Percentiles rank a stretch among this genome's conserved stretches.
Evolutionary conservation across 2,797 vertebrate species (phyloP).

Genomic region (Cephalopachus bancanus): DNA sequence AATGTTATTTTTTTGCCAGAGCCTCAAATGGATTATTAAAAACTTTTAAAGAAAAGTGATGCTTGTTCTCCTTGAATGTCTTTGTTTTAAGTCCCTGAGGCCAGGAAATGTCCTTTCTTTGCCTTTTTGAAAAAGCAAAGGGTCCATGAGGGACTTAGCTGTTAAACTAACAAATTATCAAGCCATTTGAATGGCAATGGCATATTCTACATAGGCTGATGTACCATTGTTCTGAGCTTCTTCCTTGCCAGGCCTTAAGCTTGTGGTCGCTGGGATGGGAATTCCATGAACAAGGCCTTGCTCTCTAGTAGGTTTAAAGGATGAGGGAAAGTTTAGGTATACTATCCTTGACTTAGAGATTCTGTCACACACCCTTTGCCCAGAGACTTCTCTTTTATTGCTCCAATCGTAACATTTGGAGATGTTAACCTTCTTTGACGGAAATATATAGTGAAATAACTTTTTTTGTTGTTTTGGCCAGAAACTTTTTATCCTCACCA

Average conservation of each 20-base stretch:
- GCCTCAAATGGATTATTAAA: background rate
- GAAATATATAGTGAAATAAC: background rate
- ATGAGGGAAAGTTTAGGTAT: background rate
- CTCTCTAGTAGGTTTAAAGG: accelerated
- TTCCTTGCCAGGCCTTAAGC: background rate
- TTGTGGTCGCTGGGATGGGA: background rate
- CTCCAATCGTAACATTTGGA: background rate
- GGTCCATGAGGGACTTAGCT: background rate
- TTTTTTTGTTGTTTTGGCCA: background rate
- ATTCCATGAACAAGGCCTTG: background rate
- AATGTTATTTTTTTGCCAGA: background rate
- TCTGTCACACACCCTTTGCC: background rate
- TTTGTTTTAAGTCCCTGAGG: background rate
- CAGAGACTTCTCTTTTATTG: background rate
- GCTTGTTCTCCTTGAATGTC: background rate
- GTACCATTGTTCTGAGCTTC: background rate
- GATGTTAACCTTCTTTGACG: background rate
- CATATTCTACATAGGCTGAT: background rate
- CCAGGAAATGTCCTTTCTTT: background rate
- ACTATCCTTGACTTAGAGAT: background rate
- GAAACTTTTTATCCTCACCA: background rate
- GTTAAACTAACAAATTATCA: background rate
- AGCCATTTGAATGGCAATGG: background rate
- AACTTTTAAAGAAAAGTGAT: background rate
- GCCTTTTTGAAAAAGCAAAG: background rate